A percentile compares a stretch with the other conserved stretches of the same genome.
These are phyloP conservation scores for Acanthornis magna DNA, from an alignment of 2,797 vertebrate genomes.

Conservation along the genomic window DNA sequence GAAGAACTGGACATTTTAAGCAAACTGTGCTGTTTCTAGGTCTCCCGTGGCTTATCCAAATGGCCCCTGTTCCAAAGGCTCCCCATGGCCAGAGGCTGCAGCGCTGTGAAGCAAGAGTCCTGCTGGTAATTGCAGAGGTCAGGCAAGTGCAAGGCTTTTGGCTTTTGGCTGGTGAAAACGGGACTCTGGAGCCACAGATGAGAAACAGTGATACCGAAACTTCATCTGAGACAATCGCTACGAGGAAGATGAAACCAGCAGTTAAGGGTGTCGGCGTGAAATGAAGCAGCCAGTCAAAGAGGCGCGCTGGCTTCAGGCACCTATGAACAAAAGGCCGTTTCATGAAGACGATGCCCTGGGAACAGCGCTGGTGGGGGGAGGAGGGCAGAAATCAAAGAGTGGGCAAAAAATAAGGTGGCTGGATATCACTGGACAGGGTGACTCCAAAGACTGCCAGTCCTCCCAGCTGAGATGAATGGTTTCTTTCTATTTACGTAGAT, in stretches of 20 bases:
- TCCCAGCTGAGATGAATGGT: slow-evolving; percentile 52
- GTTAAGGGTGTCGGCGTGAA: slow-evolving; percentile 35
- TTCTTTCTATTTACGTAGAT: slow-evolving; percentile 55
- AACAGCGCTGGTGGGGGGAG: slow-evolving; percentile 30
- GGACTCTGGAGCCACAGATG: slow-evolving; percentile 7
- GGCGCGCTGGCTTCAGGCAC: neutral
- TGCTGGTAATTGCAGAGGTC: neutral
- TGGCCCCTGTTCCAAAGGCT: neutral
- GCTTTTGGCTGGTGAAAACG: slow-evolving; percentile 25
- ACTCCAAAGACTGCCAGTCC: slow-evolving; percentile 35
- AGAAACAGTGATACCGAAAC: slow-evolving; percentile 55
- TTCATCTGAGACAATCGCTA: slow-evolving; percentile 42
- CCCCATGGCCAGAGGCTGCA: neutral
- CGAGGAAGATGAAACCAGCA: slow-evolving; percentile 63
- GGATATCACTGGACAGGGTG: slow-evolving; percentile 48
- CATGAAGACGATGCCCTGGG: slow-evolving; percentile 30
- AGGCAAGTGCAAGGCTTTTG: slow-evolving; percentile 38
- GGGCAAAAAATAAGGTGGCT: slow-evolving; percentile 47
- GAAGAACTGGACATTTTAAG: neutral
- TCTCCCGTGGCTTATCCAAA: neutral
- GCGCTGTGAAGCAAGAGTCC: neutral
- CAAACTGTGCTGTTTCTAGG: neutral
- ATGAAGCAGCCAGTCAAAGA: slow-evolving; percentile 22
- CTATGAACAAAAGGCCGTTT: slow-evolving; percentile 48
- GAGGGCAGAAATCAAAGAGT: slow-evolving; percentile 46